Conservation (phyloP, 2,797 vertebrate genomes). For the Sebastiscus albofasciatus region DNA sequence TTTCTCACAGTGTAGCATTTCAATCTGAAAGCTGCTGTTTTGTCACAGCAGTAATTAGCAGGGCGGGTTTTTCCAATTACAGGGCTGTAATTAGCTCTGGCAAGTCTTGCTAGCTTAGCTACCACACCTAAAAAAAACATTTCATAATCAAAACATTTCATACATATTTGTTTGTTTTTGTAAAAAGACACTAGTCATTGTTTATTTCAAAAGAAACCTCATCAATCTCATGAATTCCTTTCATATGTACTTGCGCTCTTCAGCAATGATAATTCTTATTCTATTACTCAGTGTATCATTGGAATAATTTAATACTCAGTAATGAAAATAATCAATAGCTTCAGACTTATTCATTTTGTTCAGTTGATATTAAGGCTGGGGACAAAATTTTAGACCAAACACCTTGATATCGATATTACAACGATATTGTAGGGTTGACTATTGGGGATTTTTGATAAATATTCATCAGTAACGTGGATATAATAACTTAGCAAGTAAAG, state of each 20-base stretch:
- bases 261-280: not conserved
- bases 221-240: not conserved
- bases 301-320: not conserved
- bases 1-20: not conserved
- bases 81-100: not conserved
- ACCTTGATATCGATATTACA: too few species aligned
- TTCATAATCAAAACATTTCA: not conserved
- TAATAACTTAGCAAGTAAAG: too few species aligned
- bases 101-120: not conserved
- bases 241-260: not conserved
- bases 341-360: fast-evolving
- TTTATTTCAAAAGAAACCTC: not conserved
- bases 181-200: not conserved
- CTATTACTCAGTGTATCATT: not conserved
- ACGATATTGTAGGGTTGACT: too few species aligned
- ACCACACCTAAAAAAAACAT: not conserved
- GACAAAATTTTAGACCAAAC: too few species aligned
- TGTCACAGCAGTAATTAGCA: not conserved
- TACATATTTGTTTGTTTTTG: not conserved
- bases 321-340: not conserved
- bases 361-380: not conserved
- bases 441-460: too few species aligned
- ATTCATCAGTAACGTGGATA: too few species aligned
- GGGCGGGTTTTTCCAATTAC: not conserved
- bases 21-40: not conserved